Evolutionary conservation across 2,888 invertebrate species (phyloP).

Genomic region (Melinaea marsaeus): DNA sequence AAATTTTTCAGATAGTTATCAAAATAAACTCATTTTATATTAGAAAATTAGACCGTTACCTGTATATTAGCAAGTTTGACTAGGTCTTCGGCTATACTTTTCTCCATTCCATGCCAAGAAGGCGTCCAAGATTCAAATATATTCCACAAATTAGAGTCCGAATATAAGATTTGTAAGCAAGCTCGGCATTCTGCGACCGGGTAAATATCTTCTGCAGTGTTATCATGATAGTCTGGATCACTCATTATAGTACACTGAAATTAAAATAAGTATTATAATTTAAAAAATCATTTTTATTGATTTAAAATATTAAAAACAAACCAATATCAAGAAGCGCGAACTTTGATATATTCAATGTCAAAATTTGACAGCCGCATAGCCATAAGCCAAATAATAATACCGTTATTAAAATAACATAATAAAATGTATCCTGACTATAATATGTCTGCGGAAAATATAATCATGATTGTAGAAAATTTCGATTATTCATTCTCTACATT

Average conservation of each 20-base stretch:
- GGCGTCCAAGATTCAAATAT: slow-evolving; percentile 54
- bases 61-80: slow-evolving; percentile 52
- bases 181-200: slow-evolving; percentile 50
- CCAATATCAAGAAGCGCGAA: slow-evolving; percentile 10
- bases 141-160: slow-evolving; percentile 39
- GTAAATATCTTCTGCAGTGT: slow-evolving; percentile 10
- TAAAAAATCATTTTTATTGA: slow-evolving; percentile 15
- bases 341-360: slow-evolving; percentile 17
- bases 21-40: background rate
- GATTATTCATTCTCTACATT: too few relatives aligned
- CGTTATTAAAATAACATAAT: slow-evolving; percentile 2
- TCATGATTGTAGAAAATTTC: too few relatives aligned
- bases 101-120: slow-evolving; percentile 51
- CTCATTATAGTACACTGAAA: slow-evolving; percentile 20
- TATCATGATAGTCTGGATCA: slow-evolving; percentile 11
- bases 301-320: slow-evolving; percentile 14
- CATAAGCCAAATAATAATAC: slow-evolving; percentile 20
- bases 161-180: slow-evolving; percentile 47
- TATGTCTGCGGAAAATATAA: too few relatives aligned
- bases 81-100: slow-evolving; percentile 57
- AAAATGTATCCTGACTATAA: too few relatives aligned
- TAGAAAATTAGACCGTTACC: slow-evolving; percentile 38
- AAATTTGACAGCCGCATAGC: slow-evolving; percentile 28
- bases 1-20: background rate
- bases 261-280: slow-evolving; percentile 5